Conservation (phyloP, 2,797 vertebrate species). For the Peromyscus nudipes region DNA sequence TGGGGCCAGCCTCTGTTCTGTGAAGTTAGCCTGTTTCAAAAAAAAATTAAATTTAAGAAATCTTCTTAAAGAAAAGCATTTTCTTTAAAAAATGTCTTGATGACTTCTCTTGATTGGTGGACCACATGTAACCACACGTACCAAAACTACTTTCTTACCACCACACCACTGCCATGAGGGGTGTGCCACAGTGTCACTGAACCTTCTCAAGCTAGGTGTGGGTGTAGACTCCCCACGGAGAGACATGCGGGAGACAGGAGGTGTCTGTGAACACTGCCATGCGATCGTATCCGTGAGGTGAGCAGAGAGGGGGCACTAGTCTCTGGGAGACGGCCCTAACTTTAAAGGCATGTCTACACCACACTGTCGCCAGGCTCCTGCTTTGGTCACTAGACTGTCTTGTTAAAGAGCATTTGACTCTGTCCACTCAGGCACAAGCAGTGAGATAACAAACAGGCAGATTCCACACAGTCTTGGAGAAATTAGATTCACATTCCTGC, state of each 20-base stretch:
- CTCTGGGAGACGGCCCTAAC: not conserved
- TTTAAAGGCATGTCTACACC: not conserved
- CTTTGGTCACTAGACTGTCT: not conserved
- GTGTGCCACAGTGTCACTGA: not conserved
- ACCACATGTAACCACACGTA: too few relatives aligned
- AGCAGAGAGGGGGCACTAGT: not conserved
- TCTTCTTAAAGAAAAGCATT: not conserved
- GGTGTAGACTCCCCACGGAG: not conserved
- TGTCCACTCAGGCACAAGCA: not conserved
- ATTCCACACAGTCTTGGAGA: not conserved
- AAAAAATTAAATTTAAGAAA: not conserved
- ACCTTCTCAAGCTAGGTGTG: not conserved
- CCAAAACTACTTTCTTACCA: not conserved
- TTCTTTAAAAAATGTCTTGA: not conserved
- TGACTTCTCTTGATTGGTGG: not conserved
- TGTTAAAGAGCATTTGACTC: not conserved
- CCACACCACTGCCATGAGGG: too few relatives aligned
- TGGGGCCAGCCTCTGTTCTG: not conserved
- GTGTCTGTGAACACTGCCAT: fast-evolving
- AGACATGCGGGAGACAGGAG: not conserved
- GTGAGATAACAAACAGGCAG: not conserved
- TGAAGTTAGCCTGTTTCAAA: not conserved
- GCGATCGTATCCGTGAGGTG: too few relatives aligned
- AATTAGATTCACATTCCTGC: not conserved
- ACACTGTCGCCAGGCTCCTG: not conserved